Conservation (phyloP, 2,888 invertebrate species). For the Ornithoptera alexandrae region DNA sequence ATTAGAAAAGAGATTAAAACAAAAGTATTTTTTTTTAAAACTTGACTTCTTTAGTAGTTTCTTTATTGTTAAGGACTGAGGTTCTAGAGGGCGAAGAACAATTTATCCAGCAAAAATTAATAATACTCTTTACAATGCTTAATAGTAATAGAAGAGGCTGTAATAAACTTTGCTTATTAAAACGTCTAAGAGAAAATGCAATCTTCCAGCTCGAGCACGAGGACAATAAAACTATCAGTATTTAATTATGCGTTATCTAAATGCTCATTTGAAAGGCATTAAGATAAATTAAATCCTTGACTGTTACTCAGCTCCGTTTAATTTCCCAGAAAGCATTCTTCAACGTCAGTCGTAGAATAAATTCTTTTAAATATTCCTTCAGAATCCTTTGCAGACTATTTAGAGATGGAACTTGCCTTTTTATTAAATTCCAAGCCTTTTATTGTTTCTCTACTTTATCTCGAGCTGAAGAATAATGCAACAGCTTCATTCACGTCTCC, state of each 20-base stretch:
- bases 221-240: background rate
- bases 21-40: no score
- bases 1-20: no score
- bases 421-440: constrained; percentile 31
- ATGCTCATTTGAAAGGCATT: constrained; percentile 21
- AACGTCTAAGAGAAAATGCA: background rate
- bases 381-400: constrained; percentile 24
- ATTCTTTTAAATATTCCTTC: constrained; percentile 29
- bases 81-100: no score
- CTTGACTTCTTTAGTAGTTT: no score
- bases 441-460: constrained; percentile 42
- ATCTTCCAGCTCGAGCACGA: background rate
- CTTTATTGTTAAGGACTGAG: no score
- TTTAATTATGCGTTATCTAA: constrained; percentile 2
- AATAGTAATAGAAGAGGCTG: no score
- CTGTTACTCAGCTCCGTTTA: constrained; percentile 17
- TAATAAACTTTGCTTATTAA: no score
- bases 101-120: no score
- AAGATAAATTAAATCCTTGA: constrained; percentile 23
- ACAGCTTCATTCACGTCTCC: constrained; percentile 59
- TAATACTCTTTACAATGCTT: no score
- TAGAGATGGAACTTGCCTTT: constrained; percentile 26
- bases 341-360: constrained; percentile 28
- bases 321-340: constrained; percentile 25
- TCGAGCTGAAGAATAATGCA: constrained; percentile 63